A percentile compares a stretch with the other conserved stretches of the same genome.
Conservation (phyloP, 1,140 invertebrate species). For the Lepidotrigona ventralis region DNA sequence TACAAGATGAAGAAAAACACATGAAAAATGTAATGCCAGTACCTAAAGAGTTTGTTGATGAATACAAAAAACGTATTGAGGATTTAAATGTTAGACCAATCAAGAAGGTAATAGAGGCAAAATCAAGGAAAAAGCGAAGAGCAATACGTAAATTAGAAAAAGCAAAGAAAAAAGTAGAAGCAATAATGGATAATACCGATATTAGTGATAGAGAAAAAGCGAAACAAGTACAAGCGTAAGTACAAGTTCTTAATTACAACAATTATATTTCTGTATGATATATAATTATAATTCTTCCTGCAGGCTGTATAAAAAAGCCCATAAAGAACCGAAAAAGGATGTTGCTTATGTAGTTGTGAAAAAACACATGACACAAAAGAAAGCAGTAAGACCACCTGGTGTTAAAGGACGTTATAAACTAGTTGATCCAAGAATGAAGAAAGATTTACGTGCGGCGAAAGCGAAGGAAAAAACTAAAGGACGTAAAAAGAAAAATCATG, state of each 20-base stretch:
- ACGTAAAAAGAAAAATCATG: conserved; percentile 71
- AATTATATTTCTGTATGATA: not conserved
- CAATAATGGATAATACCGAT: conserved; percentile 93
- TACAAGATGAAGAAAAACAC: conserved; percentile 95
- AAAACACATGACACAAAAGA: conserved; percentile 90
- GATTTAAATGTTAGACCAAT: conserved; percentile 97
- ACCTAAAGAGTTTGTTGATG: conserved; percentile 87
- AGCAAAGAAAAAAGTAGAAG: conserved; percentile 97
- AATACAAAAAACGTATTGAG: conserved; percentile 88
- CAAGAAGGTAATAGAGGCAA: conserved; percentile 99
- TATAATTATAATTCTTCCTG: conserved; percentile 49
- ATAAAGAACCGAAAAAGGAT: conserved; percentile 91
- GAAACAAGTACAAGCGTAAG: conserved; percentile 93
- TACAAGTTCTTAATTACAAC: conserved; percentile 51
- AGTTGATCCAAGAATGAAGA: conserved; percentile 98
- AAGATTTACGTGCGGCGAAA: conserved; percentile 89
- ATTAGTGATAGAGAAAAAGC: conserved; percentile 95
- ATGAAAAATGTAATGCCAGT: conserved; percentile 90
- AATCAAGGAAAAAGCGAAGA: conserved; percentile 97
- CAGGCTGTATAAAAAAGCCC: conserved; percentile 96
- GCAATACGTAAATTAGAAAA: conserved; percentile 92
- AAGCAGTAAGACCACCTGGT: conserved; percentile 88
- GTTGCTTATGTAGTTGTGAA: conserved; percentile 97
- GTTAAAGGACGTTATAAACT: conserved; percentile 96
- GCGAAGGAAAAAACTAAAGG: conserved; percentile 82